Evolutionary conservation across 2,888 invertebrate species (phyloP).

Genomic region (Dryobotodes eremita): DNA sequence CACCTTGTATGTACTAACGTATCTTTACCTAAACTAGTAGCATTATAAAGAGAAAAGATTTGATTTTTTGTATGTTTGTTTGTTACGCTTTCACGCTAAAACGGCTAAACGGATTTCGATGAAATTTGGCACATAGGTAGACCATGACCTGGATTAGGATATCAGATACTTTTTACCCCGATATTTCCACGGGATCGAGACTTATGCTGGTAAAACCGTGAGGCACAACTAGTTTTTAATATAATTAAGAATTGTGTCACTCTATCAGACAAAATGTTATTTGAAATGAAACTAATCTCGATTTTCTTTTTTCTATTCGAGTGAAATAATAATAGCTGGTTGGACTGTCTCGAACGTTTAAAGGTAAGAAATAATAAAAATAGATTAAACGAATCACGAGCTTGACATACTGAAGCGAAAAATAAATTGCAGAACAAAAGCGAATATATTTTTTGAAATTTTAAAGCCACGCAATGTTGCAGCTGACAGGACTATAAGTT

Average conservation of each 20-base stretch:
- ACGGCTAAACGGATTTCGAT: too few species aligned
- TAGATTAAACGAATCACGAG: slow-evolving; percentile 24
- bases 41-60: too few species aligned
- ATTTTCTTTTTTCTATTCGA: slow-evolving; percentile 4
- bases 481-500: slow-evolving; percentile 33
- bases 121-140: too few species aligned
- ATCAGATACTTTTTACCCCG: too few species aligned
- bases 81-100: too few species aligned
- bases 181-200: too few species aligned
- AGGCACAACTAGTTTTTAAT: too few species aligned
- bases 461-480: slow-evolving; percentile 25
- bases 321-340: slow-evolving; percentile 4
- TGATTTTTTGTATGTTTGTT: too few species aligned
- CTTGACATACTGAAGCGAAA: slow-evolving; percentile 36
- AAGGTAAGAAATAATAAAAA: slow-evolving; percentile 22
- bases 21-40: not conserved
- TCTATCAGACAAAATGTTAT: not conserved
- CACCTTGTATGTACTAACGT: not conserved
- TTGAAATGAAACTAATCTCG: not conserved
- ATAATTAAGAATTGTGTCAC: not conserved
- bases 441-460: slow-evolving; percentile 28
- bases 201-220: too few species aligned
- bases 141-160: too few species aligned
- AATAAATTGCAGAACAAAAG: slow-evolving; percentile 36
- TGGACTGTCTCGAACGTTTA: not conserved